Evolutionary conservation across 2,113 vertebrate genomes (phyloP).

Genomic region (Lophochroa leadbeateri): DNA sequence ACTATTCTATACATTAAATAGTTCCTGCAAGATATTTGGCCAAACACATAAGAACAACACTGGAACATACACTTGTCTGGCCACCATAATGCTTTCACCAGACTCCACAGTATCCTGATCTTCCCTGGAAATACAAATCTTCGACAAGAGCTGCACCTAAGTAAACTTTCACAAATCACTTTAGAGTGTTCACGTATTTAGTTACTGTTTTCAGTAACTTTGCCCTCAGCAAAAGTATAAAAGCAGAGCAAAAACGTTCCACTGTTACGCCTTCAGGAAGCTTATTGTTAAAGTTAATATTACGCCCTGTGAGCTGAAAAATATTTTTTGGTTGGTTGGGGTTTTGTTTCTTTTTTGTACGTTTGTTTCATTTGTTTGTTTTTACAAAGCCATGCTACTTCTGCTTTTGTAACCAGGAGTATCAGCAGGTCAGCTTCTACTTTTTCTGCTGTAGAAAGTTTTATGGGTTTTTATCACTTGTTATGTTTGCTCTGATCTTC

Average conservation of each 20-base stretch:
- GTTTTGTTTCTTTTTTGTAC: neutral
- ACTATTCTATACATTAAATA: neutral
- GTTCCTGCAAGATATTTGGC: neutral
- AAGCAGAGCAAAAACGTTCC: neutral
- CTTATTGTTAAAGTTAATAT: neutral
- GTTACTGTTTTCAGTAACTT: neutral
- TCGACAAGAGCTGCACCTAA: neutral
- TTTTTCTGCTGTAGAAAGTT: neutral
- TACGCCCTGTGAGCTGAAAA: neutral
- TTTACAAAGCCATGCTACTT: neutral
- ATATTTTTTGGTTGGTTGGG: neutral
- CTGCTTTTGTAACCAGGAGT: constrained; percentile 35
- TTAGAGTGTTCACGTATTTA: neutral
- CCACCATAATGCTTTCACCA: neutral
- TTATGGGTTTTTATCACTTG: neutral
- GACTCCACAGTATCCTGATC: neutral
- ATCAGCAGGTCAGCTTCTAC: neutral
- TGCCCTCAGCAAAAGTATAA: neutral
- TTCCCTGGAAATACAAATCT: neutral
- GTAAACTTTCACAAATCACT: neutral
- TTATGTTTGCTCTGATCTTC: neutral
- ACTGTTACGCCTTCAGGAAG: neutral
- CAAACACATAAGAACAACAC: neutral
- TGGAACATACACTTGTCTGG: neutral
- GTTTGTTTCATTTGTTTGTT: neutral